phyloP scores from a whole-genome alignment of 1,140 invertebrate genomes.

The Drosophila seguyi region DNA sequence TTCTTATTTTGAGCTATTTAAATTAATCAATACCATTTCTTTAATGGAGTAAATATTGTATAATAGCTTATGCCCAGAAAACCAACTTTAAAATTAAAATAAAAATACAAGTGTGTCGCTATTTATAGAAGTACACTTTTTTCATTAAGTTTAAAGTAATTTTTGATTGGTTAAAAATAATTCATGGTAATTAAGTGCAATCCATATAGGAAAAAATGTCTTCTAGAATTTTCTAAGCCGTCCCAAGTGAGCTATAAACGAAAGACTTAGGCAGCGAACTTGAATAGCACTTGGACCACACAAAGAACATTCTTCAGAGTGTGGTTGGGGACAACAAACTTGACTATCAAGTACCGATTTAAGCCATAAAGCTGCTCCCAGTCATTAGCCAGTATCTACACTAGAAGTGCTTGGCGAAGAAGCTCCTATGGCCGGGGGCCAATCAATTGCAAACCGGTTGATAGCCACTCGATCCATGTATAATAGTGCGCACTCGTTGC shows the following conservation, averaged over 20 bases:
- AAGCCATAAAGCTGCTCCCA: slow-evolving; percentile 48
- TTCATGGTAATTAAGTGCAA: not conserved
- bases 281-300: slow-evolving; percentile 20
- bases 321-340: slow-evolving; percentile 24
- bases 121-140: too few relatives aligned
- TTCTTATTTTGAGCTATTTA: too few relatives aligned
- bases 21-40: too few relatives aligned
- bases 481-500: slow-evolving; percentile 13
- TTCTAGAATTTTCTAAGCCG: not conserved
- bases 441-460: slow-evolving; percentile 79
- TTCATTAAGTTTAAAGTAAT: not conserved
- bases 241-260: slow-evolving; percentile 18
- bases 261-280: slow-evolving; percentile 68
- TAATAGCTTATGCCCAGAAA: too few relatives aligned
- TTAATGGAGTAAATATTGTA: too few relatives aligned
- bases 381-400: slow-evolving; percentile 74
- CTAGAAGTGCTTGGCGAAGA: slow-evolving; percentile 58
- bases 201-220: not conserved
- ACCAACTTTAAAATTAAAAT: too few relatives aligned
- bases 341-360: slow-evolving; percentile 52
- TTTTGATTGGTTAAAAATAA: not conserved
- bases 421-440: slow-evolving; percentile 51
- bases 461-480: slow-evolving; percentile 59
- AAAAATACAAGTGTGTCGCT: too few relatives aligned
- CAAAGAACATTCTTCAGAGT: slow-evolving; percentile 8